A percentile compares a stretch with the other conserved stretches of the same genome.
Conservation (phyloP, 2,888 invertebrate species). For the Caenorhabditis becei region DNA sequence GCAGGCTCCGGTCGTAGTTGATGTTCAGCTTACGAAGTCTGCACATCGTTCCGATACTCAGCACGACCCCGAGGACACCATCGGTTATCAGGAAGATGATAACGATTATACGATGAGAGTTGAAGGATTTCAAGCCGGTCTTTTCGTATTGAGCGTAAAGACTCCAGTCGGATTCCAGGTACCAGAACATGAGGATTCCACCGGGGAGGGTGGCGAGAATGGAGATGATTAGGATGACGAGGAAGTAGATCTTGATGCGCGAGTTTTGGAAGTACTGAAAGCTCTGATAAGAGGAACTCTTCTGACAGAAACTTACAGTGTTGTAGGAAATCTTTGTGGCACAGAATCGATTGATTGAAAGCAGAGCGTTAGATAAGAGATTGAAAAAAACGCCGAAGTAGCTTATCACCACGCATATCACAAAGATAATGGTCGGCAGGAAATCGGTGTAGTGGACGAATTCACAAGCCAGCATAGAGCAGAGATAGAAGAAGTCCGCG, state of each 20-base stretch:
- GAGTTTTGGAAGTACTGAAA: slow-evolving; percentile 29
- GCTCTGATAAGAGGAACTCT: neutral
- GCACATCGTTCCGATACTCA: slow-evolving; percentile 22
- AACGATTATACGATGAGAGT: slow-evolving; percentile 25
- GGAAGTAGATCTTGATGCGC: slow-evolving; percentile 30
- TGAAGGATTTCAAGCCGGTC: slow-evolving; percentile 28
- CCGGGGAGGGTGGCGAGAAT: slow-evolving; percentile 33
- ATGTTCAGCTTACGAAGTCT: slow-evolving; percentile 30
- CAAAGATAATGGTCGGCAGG: slow-evolving; percentile 19
- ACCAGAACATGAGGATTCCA: slow-evolving; percentile 32
- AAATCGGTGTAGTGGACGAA: slow-evolving; percentile 21
- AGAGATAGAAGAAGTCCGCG: slow-evolving; percentile 23
- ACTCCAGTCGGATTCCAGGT: slow-evolving; percentile 22
- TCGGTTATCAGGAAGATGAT: slow-evolving; percentile 26
- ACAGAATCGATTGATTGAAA: slow-evolving; percentile 34
- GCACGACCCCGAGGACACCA: slow-evolving; percentile 15
- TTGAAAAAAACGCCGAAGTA: slow-evolving; percentile 56
- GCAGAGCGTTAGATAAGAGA: slow-evolving; percentile 16
- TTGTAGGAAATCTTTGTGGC: slow-evolving; percentile 46
- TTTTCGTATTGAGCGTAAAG: slow-evolving; percentile 10
- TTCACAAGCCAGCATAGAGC: slow-evolving; percentile 26
- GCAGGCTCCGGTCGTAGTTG: slow-evolving; percentile 35
- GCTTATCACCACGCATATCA: slow-evolving; percentile 10
- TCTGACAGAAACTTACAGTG: slow-evolving; percentile 2
- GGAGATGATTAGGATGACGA: slow-evolving; percentile 9